These are phyloP conservation scores for Umimayanthus kanabou DNA, from an alignment of 92 coral and sea anemone genomes.

Conservation along the genomic window DNA sequence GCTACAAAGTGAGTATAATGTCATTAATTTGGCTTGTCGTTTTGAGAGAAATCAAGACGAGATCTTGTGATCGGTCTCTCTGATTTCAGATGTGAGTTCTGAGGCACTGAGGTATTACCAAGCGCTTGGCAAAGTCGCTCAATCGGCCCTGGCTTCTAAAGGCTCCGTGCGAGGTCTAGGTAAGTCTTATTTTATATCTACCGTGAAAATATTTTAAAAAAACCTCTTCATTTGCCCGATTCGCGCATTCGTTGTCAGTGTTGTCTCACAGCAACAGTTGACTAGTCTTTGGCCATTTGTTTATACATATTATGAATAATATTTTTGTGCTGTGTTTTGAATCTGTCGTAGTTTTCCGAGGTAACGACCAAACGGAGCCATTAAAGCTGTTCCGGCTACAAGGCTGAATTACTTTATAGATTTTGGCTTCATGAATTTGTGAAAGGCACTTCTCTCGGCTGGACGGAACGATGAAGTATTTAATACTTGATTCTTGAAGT, in stretches of 20 bases:
- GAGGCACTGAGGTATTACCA: constrained; percentile 71
- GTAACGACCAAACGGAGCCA: neutral
- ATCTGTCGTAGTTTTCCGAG: neutral
- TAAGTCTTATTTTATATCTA: constrained; percentile 32
- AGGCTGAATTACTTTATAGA: neutral
- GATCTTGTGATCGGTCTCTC: constrained; percentile 24
- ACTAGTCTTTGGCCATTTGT: constrained; percentile 9
- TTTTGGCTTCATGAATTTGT: neutral
- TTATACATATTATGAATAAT: neutral
- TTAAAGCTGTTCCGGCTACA: neutral
- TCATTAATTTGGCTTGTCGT: neutral
- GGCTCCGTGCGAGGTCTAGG: constrained; percentile 81
- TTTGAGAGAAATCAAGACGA: neutral
- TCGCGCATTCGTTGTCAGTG: neutral
- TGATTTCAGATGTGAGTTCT: constrained; percentile 67
- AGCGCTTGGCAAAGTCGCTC: constrained; percentile 81
- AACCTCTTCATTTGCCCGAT: neutral
- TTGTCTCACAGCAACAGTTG: neutral
- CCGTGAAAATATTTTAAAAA: neutral
- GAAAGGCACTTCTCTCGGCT: neutral
- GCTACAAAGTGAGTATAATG: constrained; percentile 77
- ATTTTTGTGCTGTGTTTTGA: neutral
- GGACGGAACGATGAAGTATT: constrained; percentile 14
- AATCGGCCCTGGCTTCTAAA: constrained; percentile 70
- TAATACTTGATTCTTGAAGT: constrained; percentile 3